Base-by-base conservation (phyloP, 2,113 vertebrate genomes). In the Baryphthengus martii region DNA sequence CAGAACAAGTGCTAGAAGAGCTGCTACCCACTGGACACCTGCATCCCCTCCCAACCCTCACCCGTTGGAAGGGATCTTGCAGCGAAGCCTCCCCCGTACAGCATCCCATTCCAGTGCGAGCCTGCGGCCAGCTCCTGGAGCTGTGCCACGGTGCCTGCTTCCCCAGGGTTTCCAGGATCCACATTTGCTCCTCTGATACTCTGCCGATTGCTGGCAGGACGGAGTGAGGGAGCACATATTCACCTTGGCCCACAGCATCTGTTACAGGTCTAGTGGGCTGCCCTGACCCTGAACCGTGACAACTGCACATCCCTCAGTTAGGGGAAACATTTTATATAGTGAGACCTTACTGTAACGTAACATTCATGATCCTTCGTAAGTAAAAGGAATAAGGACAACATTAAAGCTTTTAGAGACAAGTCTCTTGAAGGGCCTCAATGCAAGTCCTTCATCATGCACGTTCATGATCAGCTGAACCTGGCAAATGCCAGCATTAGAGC, bases 101-200 rank as follows among this genome's bases (percentile, higher is more conserved):
- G 1, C 13, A 65, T 8, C 45, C n/a, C 3, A 0, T 47, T 73
- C 73, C 65, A 77, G 82, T 4, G 0, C 0, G 61, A 95, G 44
- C 49, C 59, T 29, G 29, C 3, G 15, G 63, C 49, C 91, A 35
- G 35, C 12, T 61, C 35, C 73, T 35, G 52, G 49, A 71, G 62
- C 87, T 84, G 37, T 1, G 0, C 40, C 1, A 0, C 6, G 2
- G 12, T 84, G 40, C 61, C 63, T 72, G 33, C 23, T 66, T 56
- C 35, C 87, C 61, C 37, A 16, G 13, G 20, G 52, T 28, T 85
- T 47, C 47, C 56, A 56, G 17, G 63, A 44, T 25, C 20, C 72
- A 56, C 18, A 13, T 35, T 47, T 53, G 37, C 63, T 73, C 49
- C 50, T 21, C 8, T 59, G 66, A 70, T 47, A 58, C 28, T 55